Evolutionary conservation across 2,113 vertebrate species (phyloP), one percentile per base, ranked within the genome.

Genomic region (Brachyistius frenatus): DNA sequence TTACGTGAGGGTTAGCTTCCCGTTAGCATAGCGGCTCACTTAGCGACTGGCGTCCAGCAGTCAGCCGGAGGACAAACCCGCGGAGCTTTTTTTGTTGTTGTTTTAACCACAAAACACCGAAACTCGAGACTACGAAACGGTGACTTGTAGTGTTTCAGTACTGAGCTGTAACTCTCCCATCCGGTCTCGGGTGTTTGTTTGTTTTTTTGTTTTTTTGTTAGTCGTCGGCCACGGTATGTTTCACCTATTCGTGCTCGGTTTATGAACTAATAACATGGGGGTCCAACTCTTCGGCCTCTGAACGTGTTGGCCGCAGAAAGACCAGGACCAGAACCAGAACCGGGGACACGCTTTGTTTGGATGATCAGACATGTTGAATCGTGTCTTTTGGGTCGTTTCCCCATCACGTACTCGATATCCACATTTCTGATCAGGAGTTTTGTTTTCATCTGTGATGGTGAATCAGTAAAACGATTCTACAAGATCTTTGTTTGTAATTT

Each of bases 241-340:
- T 63, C 8, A 62, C 60, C 31, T 50, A 16, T 78, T 82, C 66
- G 82, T 80, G 87, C 62, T 58, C 80, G 47, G 78, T 70, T 87
- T 90, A 76, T 86, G 80, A 83, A 87, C 83, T 75, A 86, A 80
- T 72, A 23, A 86, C 84, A 83, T 9, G 58, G 74, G 72, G 79
- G 74, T 85, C 83, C 74, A 72, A 44, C 83, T 81, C 46, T 63
- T 57, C 85, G 88, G 86, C 86, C 86, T 76, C 71, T 73, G 79
- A 81, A 62, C 75, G 68, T 54, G 80, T 57, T 65, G 54, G 13
- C 64, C 49, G 31, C 69, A 56, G 15, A 66, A 35, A 57, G 23
- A 23, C 30, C 61, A 39, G 15, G 8, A 4, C 11, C 9, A 32
- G 32, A 35, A 50, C 47, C 11, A 37, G 13, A 4, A 5, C 23